Evolutionary conservation across 2,888 invertebrate species (phyloP), one percentile per base, ranked within the genome.

Genomic region (Volucella bombylans): DNA sequence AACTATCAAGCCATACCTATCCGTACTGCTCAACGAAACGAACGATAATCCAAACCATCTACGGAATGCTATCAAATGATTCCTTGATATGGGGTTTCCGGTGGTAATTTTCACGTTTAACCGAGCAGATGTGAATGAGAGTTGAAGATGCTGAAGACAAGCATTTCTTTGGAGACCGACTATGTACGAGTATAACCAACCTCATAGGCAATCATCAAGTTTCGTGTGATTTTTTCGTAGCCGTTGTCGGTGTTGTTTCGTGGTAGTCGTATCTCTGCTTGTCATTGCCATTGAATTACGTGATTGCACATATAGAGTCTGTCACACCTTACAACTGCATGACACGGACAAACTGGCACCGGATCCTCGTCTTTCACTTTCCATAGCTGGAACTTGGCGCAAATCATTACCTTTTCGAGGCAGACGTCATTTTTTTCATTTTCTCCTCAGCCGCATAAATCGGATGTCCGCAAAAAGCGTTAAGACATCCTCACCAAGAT

Each of bases 281-380:
- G 78, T 68, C 78, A 78, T 82, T 82, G 82, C 82, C 78, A 82
- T 82, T 82, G 82, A 82, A 69, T 79, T 68, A 82, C 73, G 73
- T 79, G 82, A 64, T 64, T 73, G 41, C 50, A 45, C 55, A 59
- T 50, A 55, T 14, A 52, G 31, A 14, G 59, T 52, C 69, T 76
- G 76, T 76, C 76, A 76, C 69, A 71, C 81, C 77, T 77, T 82
- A 62, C 55, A 78, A 61, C 67, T 69, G 54, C 67, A 41, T 45
- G 43, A 12, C 54, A 45, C 39, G 6, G 23, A 31, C 47, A 50
- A 52, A 31, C 31, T 0, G 6, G 31, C 6, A 31, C 31, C 31
- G 38, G 57, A 69, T 69, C 77, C 77, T 71, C 77, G 50, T 79
- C 73, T 64, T 82, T 82, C 78, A 82, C 82, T 82, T 82, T 79